Evolutionary conservation across 2,888 invertebrate genomes (phyloP).

Genomic region (Euplagia quadripunctaria): DNA sequence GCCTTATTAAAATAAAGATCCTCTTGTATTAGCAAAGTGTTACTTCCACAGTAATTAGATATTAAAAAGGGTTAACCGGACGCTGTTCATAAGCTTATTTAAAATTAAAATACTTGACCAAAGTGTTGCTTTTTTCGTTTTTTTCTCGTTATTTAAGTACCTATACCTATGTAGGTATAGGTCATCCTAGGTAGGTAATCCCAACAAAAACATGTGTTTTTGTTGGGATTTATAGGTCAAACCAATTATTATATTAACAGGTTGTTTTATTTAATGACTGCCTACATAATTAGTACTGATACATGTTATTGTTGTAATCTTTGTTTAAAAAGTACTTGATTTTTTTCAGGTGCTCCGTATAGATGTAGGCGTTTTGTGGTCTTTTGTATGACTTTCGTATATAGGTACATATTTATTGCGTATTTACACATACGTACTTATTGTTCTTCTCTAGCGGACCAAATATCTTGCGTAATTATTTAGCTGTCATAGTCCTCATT

Average conservation of each 20-base stretch:
- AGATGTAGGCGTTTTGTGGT: neutral
- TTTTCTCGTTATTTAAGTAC: neutral
- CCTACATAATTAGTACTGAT: neutral
- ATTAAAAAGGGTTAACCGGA: neutral
- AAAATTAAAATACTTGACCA: neutral
- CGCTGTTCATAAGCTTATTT: neutral
- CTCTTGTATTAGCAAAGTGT: neutral
- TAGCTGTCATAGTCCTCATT: no score
- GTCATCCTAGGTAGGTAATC: no score
- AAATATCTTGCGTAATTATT: no score
- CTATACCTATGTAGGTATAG: no score
- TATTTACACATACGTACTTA: no score
- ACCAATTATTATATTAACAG: neutral
- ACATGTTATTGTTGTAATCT: neutral
- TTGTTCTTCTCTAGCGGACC: no score
- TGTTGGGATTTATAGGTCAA: neutral
- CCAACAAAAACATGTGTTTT: no score
- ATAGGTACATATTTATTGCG: neutral
- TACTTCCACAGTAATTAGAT: neutral
- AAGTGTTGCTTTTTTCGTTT: neutral
- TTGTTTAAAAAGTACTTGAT: neutral
- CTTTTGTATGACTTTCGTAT: neutral
- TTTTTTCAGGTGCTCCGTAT: neutral
- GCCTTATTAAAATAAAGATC: neutral
- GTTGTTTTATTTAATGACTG: neutral